Evolutionary conservation across 2,797 vertebrate species (phyloP).

Genomic region (Glyptemys insculpta): DNA sequence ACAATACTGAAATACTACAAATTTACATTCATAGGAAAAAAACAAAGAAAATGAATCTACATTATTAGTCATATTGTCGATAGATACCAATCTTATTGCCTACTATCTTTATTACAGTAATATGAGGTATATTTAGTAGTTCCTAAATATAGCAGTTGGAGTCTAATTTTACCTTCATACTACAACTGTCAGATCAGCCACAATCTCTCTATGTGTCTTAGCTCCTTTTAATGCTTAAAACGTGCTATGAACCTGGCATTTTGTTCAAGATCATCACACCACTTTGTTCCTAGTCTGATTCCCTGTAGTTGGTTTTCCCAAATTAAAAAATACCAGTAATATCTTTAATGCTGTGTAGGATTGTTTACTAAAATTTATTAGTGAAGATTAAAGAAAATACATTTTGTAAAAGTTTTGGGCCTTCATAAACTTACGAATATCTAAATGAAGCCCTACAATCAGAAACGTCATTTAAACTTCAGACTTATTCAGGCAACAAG

Average conservation of each 20-base stretch:
- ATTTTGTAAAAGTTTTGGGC: not conserved
- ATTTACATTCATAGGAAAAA: rapidly evolving
- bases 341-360: not conserved
- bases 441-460: not conserved
- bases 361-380: not conserved
- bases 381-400: not conserved
- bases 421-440: not conserved
- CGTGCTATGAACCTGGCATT: rapidly evolving
- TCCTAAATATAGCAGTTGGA: rapidly evolving
- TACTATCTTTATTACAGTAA: not conserved
- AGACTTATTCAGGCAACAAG: not conserved
- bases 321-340: not conserved
- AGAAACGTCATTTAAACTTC: not conserved
- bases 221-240: not conserved
- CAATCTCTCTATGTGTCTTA: not conserved
- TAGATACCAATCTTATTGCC: not conserved
- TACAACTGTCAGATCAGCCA: not conserved
- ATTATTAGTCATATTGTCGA: not conserved
- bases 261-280: not conserved
- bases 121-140: not conserved
- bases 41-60: not conserved
- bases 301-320: not conserved
- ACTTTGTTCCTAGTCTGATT: not conserved
- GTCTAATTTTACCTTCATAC: not conserved
- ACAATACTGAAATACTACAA: not conserved